phyloP scores from a whole-genome alignment of 1,140 invertebrate species.

The Stegodyphus dumicola region DNA sequence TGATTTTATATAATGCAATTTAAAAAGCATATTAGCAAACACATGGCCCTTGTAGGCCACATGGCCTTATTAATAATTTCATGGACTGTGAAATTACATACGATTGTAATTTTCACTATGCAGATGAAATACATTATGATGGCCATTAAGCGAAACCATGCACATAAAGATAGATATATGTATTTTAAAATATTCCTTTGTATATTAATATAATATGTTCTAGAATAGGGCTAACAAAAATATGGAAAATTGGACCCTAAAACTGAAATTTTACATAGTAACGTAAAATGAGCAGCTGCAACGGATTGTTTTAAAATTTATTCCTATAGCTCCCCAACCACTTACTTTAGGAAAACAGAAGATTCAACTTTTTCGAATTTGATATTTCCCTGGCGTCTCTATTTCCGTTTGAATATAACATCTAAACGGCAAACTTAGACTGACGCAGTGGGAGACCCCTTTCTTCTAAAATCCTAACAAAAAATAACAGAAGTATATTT shows the following conservation, averaged over 20 bases:
- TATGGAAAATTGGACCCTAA: slow-evolving; percentile 34
- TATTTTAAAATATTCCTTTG: too few relatives aligned
- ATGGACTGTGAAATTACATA: too few relatives aligned
- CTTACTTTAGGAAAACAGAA: slow-evolving; percentile 59
- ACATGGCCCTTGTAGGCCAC: too few relatives aligned
- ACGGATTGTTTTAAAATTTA: slow-evolving; percentile 61
- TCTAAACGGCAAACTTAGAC: slow-evolving; percentile 58
- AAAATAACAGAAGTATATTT: slow-evolving; percentile 47
- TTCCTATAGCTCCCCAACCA: slow-evolving; percentile 51
- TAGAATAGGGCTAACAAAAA: neutral
- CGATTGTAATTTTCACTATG: too few relatives aligned
- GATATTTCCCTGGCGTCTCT: slow-evolving; percentile 58
- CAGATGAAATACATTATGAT: too few relatives aligned
- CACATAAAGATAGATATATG: too few relatives aligned
- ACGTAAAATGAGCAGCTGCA: slow-evolving; percentile 60
- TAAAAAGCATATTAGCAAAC: too few relatives aligned
- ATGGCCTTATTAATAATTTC: too few relatives aligned
- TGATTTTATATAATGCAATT: too few relatives aligned
- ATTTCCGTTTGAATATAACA: slow-evolving; percentile 61
- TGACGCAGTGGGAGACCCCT: slow-evolving; percentile 28
- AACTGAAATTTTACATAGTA: slow-evolving; percentile 55
- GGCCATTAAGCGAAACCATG: too few relatives aligned
- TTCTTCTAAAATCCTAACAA: slow-evolving; percentile 37
- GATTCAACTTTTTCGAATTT: slow-evolving; percentile 60
- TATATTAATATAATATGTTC: too few relatives aligned